Evolutionary conservation across 1,140 invertebrate genomes (phyloP), one percentile per base, ranked within the genome.

Genomic region (Cylas formicarius): DNA sequence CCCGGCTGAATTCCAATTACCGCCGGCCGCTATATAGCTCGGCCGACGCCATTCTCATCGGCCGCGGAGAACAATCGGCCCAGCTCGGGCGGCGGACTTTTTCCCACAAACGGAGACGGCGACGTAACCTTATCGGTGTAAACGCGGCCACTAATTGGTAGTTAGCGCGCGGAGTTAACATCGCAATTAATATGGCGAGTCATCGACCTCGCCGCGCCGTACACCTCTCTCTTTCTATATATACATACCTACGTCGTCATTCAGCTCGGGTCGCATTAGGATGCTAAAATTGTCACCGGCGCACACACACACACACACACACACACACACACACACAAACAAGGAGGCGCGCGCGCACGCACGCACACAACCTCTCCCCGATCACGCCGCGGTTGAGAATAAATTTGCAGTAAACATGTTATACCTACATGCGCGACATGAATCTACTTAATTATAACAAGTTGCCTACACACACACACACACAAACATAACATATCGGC

Each of bases 401-500:
- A 55, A 55, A 55, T 55, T 55, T 49, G 50, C 53, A 55, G 39
- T 52, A 55, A 52, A 55, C 53, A 55, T 52, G 52, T 54, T 49
- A 47, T 48, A 54, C 48, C 49, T 51, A 51, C 44, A 52, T 51
- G 48, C 43, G 34, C 32, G 39, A 51, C 50, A 52, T 48, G 39
- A 48, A 48, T 48, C 42, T 49, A 50, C 50, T 53, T 55, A 55
- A 53, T 55, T 55, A 53, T 50, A 53, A 55, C 50, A 52, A 50
- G n/a, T n/a, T n/a, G n/a, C n/a, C n/a, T n/a, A n/a, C n/a, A n/a
- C n/a, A n/a, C n/a, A n/a, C n/a, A n/a, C n/a, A n/a, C n/a, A n/a
- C n/a, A n/a, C n/a, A n/a, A n/a, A n/a, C n/a, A n/a, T n/a, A n/a
- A n/a, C n/a, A n/a, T n/a, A n/a, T n/a, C n/a, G n/a, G n/a, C n/a